Percentiles rank a stretch among this genome's conserved stretches.
Conservation (phyloP, 23 tunicate species). For the Halocynthia aurantium region DNA sequence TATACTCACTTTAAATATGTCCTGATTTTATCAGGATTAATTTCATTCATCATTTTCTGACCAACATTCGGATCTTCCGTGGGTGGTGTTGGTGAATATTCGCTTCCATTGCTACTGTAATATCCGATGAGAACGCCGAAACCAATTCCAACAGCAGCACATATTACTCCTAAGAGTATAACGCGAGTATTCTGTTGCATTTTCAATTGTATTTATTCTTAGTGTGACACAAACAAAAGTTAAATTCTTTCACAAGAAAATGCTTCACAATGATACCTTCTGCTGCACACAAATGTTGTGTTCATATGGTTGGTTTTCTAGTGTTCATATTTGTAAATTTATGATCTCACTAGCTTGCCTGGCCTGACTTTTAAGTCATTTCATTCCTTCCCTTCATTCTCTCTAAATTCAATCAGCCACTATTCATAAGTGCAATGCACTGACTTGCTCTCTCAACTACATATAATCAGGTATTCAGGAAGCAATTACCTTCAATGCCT, state of each 20-base stretch:
- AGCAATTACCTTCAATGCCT: too few species aligned
- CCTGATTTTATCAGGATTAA: constrained; percentile 20
- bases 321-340: too few species aligned
- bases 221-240: not conserved
- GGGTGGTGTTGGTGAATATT: constrained; percentile 12
- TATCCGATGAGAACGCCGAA: constrained; percentile 36
- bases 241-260: not conserved
- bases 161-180: not conserved
- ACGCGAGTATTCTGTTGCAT: not conserved
- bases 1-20: constrained; percentile 10
- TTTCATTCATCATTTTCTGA: constrained; percentile 27
- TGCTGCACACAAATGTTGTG: too few species aligned
- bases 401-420: too few species aligned
- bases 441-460: too few species aligned
- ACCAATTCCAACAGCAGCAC: constrained; percentile 22
- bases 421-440: too few species aligned
- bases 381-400: too few species aligned
- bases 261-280: too few species aligned
- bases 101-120: constrained; percentile 11
- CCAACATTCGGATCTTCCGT: constrained; percentile 16
- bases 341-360: too few species aligned
- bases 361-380: too few species aligned
- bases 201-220: not conserved
- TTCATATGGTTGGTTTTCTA: too few species aligned
- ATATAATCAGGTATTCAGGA: too few species aligned